phyloP scores from a whole-genome alignment of 2,888 invertebrate genomes.

The Asteroscopus sphinx region DNA sequence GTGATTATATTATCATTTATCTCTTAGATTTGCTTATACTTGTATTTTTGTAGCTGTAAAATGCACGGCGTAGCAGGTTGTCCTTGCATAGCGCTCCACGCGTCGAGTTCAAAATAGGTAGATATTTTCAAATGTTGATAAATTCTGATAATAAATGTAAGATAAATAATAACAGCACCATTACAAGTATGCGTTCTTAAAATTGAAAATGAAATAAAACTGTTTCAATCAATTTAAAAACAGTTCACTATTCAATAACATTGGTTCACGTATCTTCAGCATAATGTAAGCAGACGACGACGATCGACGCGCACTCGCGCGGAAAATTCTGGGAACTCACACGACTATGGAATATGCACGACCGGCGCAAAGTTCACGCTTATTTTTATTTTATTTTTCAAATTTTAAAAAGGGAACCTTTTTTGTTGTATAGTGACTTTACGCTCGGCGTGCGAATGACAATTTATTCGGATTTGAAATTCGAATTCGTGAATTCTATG shows the following conservation, averaged over 20 bases:
- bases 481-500: constrained; percentile 36
- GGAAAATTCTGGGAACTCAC: constrained; percentile 82
- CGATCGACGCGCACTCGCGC: constrained; percentile 72
- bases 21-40: too few relatives aligned
- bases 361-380: constrained; percentile 68
- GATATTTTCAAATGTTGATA: too few relatives aligned
- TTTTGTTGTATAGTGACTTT: constrained; percentile 49
- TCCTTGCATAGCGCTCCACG: too few relatives aligned
- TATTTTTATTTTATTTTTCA: constrained; percentile 59
- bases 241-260: constrained; percentile 44
- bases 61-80: too few relatives aligned
- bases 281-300: constrained; percentile 56
- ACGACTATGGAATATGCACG: constrained; percentile 71
- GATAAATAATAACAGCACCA: neutral
- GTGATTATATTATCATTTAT: too few relatives aligned
- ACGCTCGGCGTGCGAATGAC: constrained; percentile 43
- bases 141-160: too few relatives aligned
- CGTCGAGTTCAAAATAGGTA: too few relatives aligned
- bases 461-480: constrained; percentile 55
- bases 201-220: constrained; percentile 7
- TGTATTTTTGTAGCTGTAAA: too few relatives aligned
- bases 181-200: neutral
- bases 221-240: constrained; percentile 40
- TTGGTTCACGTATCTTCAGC: constrained; percentile 48
- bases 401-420: constrained; percentile 43